Evolutionary conservation across 1,140 invertebrate genomes (phyloP).

Genomic region (Drosophila pectinifera): DNA sequence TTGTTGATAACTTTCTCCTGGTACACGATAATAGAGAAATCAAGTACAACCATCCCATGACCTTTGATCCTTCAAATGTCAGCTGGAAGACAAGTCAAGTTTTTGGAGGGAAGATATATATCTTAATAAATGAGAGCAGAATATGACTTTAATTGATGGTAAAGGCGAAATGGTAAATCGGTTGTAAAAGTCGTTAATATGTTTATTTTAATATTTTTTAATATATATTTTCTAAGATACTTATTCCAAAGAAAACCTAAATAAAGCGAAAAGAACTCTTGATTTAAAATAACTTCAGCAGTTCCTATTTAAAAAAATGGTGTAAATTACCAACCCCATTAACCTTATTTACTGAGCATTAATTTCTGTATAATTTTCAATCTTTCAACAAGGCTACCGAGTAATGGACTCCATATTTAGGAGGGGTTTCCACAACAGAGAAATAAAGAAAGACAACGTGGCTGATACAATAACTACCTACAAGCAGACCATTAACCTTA

Average conservation of each 20-base stretch:
- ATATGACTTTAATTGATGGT: background rate
- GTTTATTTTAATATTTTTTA: background rate
- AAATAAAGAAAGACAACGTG: background rate
- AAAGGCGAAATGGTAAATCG: no score
- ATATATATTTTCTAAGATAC: no score
- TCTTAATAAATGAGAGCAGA: background rate
- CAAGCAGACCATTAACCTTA: slow-evolving; percentile 2
- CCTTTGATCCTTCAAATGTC: slow-evolving; percentile 32
- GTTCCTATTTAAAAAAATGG: no score
- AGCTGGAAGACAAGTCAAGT: background rate
- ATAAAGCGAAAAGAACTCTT: background rate
- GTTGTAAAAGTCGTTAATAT: background rate
- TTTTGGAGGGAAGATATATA: background rate
- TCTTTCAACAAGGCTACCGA: background rate
- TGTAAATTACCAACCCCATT: no score
- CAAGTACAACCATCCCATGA: slow-evolving; percentile 20
- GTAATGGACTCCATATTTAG: no score
- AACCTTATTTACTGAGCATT: no score
- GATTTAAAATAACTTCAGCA: background rate
- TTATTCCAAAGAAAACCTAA: background rate
- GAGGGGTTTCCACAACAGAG: no score
- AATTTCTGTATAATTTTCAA: background rate
- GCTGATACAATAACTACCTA: background rate
- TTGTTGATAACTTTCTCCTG: slow-evolving; percentile 71
- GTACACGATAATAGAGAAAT: slow-evolving; percentile 13